phyloP scores from a whole-genome alignment of 1,140 invertebrate species.

The Chymomyza costata region DNA sequence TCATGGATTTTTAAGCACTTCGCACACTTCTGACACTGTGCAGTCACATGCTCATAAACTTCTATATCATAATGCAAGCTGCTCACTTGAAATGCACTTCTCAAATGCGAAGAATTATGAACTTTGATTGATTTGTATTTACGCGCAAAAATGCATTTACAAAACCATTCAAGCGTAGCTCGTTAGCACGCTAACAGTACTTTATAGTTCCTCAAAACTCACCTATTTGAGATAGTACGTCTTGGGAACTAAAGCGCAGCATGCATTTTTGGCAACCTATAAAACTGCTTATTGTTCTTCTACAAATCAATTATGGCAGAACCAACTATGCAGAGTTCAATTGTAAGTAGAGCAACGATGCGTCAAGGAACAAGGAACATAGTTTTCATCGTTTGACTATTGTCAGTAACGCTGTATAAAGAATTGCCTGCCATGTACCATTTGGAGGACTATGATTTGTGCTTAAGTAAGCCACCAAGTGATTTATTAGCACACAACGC shows the following conservation, averaged over 20 bases:
- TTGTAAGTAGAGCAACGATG: conserved; percentile 29
- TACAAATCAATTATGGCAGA: neutral
- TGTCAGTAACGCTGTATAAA: conserved; percentile 44
- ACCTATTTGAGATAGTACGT: conserved; percentile 23
- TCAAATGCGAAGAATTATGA: no score
- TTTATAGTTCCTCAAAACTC: conserved; percentile 15
- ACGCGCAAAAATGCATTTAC: conserved; percentile 40
- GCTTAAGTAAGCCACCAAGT: conserved; percentile 51
- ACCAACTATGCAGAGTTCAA: conserved; percentile 32
- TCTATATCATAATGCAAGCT: no score
- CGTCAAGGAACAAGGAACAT: neutral
- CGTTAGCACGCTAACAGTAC: conserved; percentile 31
- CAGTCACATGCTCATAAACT: no score
- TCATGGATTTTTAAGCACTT: no score
- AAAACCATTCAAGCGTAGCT: conserved; percentile 31
- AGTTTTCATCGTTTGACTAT: neutral
- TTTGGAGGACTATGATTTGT: conserved; percentile 76
- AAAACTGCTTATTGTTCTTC: neutral
- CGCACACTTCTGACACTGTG: no score
- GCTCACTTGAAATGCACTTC: no score
- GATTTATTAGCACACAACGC: conserved; percentile 16
- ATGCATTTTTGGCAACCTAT: conserved; percentile 2
- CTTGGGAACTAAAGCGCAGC: conserved; percentile 20
- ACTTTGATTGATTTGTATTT: conserved; percentile 30
- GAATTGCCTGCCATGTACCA: conserved; percentile 76